phyloP scores from a whole-genome alignment of 2,888 invertebrate species.

The Lingula anatina region DNA sequence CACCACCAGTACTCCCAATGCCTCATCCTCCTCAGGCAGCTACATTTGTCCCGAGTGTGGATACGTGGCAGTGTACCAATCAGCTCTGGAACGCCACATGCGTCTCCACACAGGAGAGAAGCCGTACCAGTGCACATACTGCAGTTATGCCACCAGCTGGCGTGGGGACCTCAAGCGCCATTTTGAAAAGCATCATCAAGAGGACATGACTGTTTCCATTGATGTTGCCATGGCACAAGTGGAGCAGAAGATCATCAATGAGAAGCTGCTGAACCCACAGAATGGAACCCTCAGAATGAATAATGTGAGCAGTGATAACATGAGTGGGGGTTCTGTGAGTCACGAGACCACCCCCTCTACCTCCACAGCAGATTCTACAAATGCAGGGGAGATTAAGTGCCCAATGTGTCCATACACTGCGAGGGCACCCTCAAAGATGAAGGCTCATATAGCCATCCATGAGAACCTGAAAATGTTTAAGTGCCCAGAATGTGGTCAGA shows the following conservation, averaged over 20 bases:
- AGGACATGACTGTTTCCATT: background rate
- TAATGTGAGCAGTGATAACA: background rate
- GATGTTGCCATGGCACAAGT: background rate
- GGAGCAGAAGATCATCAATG: background rate
- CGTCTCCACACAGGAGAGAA: conserved; percentile 54
- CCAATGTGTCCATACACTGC: conserved; percentile 30
- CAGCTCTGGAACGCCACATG: conserved; percentile 52
- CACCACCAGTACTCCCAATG: background rate
- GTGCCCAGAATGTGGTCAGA: conserved; percentile 44
- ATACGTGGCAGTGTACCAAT: conserved; percentile 65
- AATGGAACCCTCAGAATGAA: background rate
- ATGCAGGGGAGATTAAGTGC: conserved; percentile 9
- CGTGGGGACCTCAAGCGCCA: conserved; percentile 53
- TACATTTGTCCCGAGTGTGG: conserved; percentile 44
- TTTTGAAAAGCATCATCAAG: conserved; percentile 53
- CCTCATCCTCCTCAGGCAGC: conserved; percentile 19
- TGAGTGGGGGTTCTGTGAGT: background rate
- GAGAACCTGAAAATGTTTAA: conserved; percentile 43
- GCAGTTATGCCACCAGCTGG: conserved; percentile 47
- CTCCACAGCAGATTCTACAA: background rate
- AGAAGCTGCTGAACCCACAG: background rate
- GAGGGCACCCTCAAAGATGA: conserved; percentile 38
- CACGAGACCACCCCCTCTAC: background rate
- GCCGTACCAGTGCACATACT: conserved; percentile 51
- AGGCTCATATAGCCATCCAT: conserved; percentile 43